Evolutionary conservation across 2,888 invertebrate genomes (phyloP).

Genomic region (Hemicrepidius hirtus): DNA sequence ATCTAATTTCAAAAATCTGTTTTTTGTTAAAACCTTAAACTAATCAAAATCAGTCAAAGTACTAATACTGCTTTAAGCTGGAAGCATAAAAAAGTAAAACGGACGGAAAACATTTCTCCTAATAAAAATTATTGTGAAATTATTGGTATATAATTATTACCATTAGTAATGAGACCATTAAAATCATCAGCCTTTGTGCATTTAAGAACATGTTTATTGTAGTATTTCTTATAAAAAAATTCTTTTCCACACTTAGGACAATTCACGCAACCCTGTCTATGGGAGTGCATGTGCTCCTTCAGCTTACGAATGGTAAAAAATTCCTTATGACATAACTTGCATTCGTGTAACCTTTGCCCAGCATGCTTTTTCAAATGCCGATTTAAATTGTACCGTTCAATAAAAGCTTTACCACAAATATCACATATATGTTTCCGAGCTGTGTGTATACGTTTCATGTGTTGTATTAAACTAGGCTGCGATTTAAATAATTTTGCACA

Average conservation of each 20-base stretch:
- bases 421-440: constrained; percentile 56
- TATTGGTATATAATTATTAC: background rate
- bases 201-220: constrained; percentile 56
- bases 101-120: too few species aligned
- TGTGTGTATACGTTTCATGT: constrained; percentile 59
- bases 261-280: constrained; percentile 56
- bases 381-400: constrained; percentile 57
- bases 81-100: too few species aligned
- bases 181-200: constrained; percentile 44
- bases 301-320: constrained; percentile 57
- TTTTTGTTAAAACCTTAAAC: too few species aligned
- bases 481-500: constrained; percentile 61
- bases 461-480: constrained; percentile 58
- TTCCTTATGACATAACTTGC: constrained; percentile 57
- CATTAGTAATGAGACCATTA: background rate
- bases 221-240: constrained; percentile 60
- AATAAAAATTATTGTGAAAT: background rate
- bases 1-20: too few species aligned
- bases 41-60: too few species aligned
- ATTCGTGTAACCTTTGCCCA: constrained; percentile 56
- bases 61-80: too few species aligned
- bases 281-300: constrained; percentile 59
- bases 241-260: constrained; percentile 59
- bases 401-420: constrained; percentile 58
- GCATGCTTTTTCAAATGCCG: constrained; percentile 58